These are phyloP conservation scores for Phyllostomus discolor DNA, from an alignment of 2,113 vertebrate genomes.

Conservation along the genomic window DNA sequence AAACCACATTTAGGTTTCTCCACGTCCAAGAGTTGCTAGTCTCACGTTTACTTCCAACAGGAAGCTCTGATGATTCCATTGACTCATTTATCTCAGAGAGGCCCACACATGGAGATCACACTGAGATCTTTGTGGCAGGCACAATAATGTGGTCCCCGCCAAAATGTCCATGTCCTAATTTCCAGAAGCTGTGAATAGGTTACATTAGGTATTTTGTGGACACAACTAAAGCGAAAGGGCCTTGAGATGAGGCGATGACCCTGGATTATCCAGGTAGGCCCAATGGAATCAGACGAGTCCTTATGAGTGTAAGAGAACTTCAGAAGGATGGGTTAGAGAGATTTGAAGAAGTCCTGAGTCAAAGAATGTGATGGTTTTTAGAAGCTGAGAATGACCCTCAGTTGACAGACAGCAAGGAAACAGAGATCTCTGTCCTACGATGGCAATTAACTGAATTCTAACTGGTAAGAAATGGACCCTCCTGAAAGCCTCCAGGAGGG, in stretches of 20 bases:
- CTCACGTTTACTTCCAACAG: background rate
- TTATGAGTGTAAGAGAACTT: background rate
- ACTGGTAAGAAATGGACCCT: background rate
- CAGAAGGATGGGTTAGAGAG: background rate
- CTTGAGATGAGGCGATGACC: background rate
- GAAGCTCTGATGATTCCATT: background rate
- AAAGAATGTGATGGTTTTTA: rapidly evolving
- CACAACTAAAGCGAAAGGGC: background rate
- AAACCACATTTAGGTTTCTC: background rate
- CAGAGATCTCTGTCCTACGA: background rate
- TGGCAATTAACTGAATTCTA: background rate
- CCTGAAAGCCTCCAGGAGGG: background rate
- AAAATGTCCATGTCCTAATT: background rate
- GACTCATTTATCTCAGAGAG: background rate
- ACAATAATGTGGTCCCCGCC: background rate
- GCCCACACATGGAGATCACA: rapidly evolving
- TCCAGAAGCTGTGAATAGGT: background rate
- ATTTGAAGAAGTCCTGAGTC: background rate
- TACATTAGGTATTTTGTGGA: background rate
- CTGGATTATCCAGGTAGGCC: background rate
- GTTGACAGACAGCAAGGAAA: background rate
- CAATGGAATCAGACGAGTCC: background rate
- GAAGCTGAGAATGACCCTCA: background rate
- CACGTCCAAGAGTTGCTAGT: background rate
- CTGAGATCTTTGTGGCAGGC: background rate